A percentile compares a stretch with the other conserved stretches of the same genome.
phyloP scores from a whole-genome alignment of 2,113 vertebrate species.

The Callocephalon fimbriatum region DNA sequence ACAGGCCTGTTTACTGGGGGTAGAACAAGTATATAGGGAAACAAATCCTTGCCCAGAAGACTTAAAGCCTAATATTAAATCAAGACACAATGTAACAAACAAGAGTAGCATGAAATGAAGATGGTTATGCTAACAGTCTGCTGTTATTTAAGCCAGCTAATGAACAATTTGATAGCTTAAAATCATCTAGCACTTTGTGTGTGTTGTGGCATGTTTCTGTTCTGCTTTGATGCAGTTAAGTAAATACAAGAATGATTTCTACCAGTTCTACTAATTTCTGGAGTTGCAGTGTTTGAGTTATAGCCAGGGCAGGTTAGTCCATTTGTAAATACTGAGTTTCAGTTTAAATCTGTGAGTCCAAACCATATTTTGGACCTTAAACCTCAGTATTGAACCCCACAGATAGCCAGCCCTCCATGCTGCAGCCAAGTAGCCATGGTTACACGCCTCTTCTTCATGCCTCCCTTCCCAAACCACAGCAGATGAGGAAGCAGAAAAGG shows the following conservation, averaged over 20 bases:
- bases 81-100: neutral
- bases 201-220: neutral
- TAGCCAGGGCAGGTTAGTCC: too few species aligned
- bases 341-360: neutral
- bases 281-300: neutral
- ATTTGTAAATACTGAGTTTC: neutral
- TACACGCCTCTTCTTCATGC: neutral
- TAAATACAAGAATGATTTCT: neutral
- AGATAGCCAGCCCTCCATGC: neutral
- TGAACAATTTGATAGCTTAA: neutral
- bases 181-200: neutral
- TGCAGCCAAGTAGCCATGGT: neutral
- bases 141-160: neutral
- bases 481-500: neutral
- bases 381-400: neutral
- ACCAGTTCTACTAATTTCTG: neutral
- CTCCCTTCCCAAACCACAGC: neutral
- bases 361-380: neutral
- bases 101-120: neutral
- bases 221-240: neutral
- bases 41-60: neutral
- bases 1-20: neutral
- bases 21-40: neutral
- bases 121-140: neutral
- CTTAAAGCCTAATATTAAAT: slow-evolving; percentile 27